Percentiles rank a stretch among this genome's conserved stretches.
These are phyloP conservation scores for Hemicrepidius hirtus DNA, from an alignment of 2,888 invertebrate species.

Conservation along the genomic window DNA sequence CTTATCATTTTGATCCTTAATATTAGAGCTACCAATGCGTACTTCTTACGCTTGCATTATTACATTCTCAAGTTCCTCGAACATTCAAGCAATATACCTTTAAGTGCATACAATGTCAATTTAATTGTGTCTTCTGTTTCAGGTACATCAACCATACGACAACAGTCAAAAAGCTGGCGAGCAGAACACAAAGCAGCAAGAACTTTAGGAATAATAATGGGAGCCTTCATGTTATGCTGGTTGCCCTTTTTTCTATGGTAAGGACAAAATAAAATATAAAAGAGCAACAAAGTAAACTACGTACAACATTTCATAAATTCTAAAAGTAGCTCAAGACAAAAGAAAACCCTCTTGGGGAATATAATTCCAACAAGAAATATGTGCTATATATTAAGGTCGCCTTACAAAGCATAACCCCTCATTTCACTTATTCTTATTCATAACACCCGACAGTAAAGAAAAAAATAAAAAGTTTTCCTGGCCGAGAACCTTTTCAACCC, in stretches of 20 bases:
- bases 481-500: neutral
- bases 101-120: neutral
- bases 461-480: constrained; percentile 18
- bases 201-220: constrained; percentile 97
- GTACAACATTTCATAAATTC: constrained; percentile 34
- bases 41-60: too few species aligned
- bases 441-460: neutral
- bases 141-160: constrained; percentile 81
- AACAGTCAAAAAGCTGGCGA: constrained; percentile 86
- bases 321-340: constrained; percentile 38
- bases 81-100: too few species aligned
- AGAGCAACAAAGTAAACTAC: constrained; percentile 7
- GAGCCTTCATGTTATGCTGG: constrained; percentile 96
- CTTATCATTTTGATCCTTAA: too few species aligned
- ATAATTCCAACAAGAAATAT: constrained; percentile 32
- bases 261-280: constrained; percentile 65
- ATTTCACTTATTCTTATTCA: constrained; percentile 29
- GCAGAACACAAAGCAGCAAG: constrained; percentile 95
- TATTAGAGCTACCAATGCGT: too few species aligned
- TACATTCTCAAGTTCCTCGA: too few species aligned
- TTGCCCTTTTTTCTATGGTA: constrained; percentile 97
- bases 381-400: constrained; percentile 25
- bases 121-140: constrained; percentile 63
- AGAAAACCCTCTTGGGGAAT: constrained; percentile 27
- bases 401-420: constrained; percentile 26